Evolutionary conservation across 2,113 vertebrate species (phyloP).

Genomic region (Pogonocichla stellata): DNA sequence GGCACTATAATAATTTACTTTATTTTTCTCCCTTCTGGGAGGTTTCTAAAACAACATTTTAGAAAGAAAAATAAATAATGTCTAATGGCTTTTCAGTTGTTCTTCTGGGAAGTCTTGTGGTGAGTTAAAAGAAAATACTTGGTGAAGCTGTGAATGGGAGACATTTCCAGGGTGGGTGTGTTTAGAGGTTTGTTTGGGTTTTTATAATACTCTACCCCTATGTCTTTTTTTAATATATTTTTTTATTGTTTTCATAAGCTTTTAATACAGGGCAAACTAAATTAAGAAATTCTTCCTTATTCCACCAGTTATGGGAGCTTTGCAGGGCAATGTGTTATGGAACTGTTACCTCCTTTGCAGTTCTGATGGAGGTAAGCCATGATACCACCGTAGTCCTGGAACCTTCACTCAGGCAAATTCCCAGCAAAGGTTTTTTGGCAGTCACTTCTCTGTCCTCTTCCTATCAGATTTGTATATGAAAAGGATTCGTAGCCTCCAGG

Average conservation of each 20-base stretch:
- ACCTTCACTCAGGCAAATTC: neutral
- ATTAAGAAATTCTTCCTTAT: neutral
- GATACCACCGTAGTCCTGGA: neutral
- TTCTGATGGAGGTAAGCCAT: neutral
- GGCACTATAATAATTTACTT: conserved; percentile 23
- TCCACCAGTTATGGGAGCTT: neutral
- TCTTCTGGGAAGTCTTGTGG: conserved; percentile 41
- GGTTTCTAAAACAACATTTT: conserved; percentile 32
- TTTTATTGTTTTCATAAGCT: neutral
- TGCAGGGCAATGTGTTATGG: neutral
- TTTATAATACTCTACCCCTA: neutral
- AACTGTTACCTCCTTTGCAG: neutral
- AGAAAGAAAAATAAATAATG: conserved; percentile 45
- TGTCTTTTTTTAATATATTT: neutral
- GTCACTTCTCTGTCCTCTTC: neutral
- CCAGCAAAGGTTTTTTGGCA: neutral
- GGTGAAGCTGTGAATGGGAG: conserved; percentile 34
- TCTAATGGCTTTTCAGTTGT: conserved; percentile 9
- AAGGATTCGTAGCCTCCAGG: neutral
- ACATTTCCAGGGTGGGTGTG: conserved; percentile 18
- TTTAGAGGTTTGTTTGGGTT: conserved; percentile 42
- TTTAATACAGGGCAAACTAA: neutral
- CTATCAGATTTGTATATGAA: neutral
- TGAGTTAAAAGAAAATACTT: conserved; percentile 42
- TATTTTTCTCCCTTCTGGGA: conserved; percentile 14